Conservation (phyloP, 2,113 vertebrate species). For the Petrocephalus zakoni region DNA sequence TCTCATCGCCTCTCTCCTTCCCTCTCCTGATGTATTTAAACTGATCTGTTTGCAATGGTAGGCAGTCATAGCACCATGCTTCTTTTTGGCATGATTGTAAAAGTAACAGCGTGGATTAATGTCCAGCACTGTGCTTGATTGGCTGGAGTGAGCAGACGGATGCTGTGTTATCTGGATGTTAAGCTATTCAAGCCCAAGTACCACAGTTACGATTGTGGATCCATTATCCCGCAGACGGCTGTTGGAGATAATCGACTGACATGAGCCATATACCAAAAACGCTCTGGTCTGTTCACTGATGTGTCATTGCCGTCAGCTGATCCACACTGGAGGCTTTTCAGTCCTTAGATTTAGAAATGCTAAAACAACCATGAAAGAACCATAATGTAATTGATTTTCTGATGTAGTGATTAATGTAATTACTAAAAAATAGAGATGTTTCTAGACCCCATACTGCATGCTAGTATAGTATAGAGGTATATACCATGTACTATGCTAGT, state of each 20-base stretch:
- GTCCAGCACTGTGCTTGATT: background rate
- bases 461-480: background rate
- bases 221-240: background rate
- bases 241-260: background rate
- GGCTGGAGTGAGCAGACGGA: too few species aligned
- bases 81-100: too few species aligned
- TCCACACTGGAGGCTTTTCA: background rate
- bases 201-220: background rate
- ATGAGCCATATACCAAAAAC: background rate
- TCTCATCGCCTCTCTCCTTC: slow-evolving; percentile 10
- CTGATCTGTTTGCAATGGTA: background rate
- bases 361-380: background rate
- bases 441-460: background rate
- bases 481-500: background rate
- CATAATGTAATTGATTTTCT: background rate
- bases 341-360: background rate
- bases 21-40: background rate
- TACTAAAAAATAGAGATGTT: background rate
- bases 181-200: background rate
- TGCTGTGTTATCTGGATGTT: background rate
- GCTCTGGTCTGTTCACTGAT: background rate
- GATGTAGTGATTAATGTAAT: background rate
- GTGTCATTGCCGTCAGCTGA: background rate
- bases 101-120: background rate
- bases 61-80: background rate